phyloP scores from a whole-genome alignment of 1,140 invertebrate genomes.

The Anadara kagoshimensis region DNA sequence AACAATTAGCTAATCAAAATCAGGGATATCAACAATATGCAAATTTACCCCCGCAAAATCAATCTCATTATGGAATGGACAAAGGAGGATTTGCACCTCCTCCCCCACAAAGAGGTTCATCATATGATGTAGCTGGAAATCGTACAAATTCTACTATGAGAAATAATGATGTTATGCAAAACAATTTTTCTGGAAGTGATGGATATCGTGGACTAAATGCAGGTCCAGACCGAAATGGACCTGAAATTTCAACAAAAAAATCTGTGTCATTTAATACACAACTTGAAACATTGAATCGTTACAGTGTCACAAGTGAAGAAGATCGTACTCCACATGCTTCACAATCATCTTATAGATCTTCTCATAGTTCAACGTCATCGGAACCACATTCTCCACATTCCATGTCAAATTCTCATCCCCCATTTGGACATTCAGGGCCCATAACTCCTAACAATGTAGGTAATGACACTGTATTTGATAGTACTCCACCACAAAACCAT shows the following conservation, averaged over 20 bases:
- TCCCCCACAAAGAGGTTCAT: conserved; percentile 61
- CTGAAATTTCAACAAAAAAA: conserved; percentile 60
- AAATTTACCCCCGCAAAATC: conserved; percentile 50
- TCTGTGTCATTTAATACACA: conserved; percentile 71
- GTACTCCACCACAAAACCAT: conserved; percentile 40
- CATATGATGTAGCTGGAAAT: conserved; percentile 49
- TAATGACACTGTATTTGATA: conserved; percentile 30
- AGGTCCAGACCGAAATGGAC: conserved; percentile 23
- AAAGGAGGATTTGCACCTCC: conserved; percentile 48
- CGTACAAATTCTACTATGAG: conserved; percentile 12
- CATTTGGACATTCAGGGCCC: not conserved
- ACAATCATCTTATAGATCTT: conserved; percentile 46
- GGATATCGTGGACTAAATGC: conserved; percentile 31
- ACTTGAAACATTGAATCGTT: conserved; percentile 56
- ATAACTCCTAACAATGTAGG: conserved; percentile 4
- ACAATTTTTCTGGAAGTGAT: conserved; percentile 20
- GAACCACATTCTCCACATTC: conserved; percentile 29
- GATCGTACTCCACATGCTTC: conserved; percentile 35
- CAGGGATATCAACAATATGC: conserved; percentile 54
- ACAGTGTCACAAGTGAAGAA: conserved; percentile 41
- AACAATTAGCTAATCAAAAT: conserved; percentile 41
- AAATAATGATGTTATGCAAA: conserved; percentile 16
- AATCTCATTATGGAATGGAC: conserved; percentile 37
- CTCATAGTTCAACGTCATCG: conserved; percentile 31
- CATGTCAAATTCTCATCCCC: conserved; percentile 4